Evolutionary conservation across 1,140 invertebrate species (phyloP).

Genomic region (Bathynomus jamesi): DNA sequence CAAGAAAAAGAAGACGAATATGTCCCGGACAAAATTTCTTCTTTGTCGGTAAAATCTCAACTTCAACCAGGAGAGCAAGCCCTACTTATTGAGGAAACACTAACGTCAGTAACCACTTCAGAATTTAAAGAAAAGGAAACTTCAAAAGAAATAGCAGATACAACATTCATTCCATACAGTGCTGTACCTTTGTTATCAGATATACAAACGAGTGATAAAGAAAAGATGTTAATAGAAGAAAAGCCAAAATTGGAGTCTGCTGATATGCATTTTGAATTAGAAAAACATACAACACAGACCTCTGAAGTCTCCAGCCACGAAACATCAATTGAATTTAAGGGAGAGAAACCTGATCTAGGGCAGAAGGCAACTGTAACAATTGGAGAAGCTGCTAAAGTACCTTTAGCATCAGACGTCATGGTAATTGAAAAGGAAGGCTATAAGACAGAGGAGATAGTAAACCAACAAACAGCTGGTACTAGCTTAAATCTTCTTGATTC

Average conservation of each 20-base stretch:
- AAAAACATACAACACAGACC: slow-evolving; percentile 14
- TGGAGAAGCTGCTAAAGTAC: slow-evolving; percentile 6
- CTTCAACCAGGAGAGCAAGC: slow-evolving; percentile 15
- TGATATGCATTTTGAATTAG: slow-evolving; percentile 18
- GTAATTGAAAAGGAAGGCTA: slow-evolving; percentile 25
- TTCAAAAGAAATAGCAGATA: slow-evolving; percentile 20
- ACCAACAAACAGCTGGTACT: slow-evolving; percentile 44
- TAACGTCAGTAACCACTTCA: slow-evolving; percentile 10
- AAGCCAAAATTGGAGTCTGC: slow-evolving; percentile 17
- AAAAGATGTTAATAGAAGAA: slow-evolving; percentile 21
- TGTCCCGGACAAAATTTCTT: background rate
- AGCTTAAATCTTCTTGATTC: slow-evolving; percentile 54
- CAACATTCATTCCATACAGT: slow-evolving; percentile 18
- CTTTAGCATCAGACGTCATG: slow-evolving; percentile 19
- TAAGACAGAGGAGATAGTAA: slow-evolving; percentile 40
- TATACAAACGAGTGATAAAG: slow-evolving; percentile 28
- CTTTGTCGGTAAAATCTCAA: background rate
- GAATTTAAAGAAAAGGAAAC: slow-evolving; percentile 14
- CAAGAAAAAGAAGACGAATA: background rate
- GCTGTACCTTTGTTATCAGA: slow-evolving; percentile 30
- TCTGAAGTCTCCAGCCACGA: slow-evolving; percentile 25
- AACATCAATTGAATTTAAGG: slow-evolving; percentile 8
- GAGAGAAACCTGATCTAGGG: background rate
- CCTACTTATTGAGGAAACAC: slow-evolving; percentile 21
- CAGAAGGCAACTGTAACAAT: slow-evolving; percentile 13